phyloP scores from a whole-genome alignment of 2,113 vertebrate genomes.

The Dipodomys spectabilis region DNA sequence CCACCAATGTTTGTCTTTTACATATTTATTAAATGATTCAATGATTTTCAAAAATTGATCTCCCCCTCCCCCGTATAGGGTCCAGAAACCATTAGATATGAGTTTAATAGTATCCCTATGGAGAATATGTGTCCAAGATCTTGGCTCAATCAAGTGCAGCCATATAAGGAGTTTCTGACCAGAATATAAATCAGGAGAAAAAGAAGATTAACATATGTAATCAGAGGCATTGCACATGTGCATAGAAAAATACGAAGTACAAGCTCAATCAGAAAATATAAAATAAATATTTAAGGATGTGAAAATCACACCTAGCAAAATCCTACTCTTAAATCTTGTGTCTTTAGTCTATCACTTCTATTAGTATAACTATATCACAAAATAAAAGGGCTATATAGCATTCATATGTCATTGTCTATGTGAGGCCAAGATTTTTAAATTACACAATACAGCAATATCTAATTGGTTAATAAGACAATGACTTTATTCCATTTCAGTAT shows the following conservation, averaged over 20 bases:
- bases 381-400: no score
- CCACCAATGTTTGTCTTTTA: constrained; percentile 15
- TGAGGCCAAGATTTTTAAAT: neutral
- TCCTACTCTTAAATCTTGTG: neutral
- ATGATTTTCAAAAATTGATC: neutral
- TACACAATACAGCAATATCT: neutral
- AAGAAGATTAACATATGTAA: neutral
- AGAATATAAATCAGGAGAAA: neutral
- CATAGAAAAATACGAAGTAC: neutral
- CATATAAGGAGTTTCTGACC: constrained; percentile 9
- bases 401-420: neutral
- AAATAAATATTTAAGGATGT: neutral
- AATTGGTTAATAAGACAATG: neutral
- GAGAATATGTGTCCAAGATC: neutral
- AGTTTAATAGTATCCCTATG: neutral
- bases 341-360: neutral
- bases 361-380: neutral
- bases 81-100: neutral
- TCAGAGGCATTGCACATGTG: neutral
- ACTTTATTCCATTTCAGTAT: neutral
- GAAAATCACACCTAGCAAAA: neutral
- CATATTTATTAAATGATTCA: neutral
- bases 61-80: neutral
- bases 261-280: neutral
- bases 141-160: neutral